These are phyloP conservation scores for Notechis scutatus DNA, from an alignment of 2,113 vertebrate genomes.

Conservation along the genomic window DNA sequence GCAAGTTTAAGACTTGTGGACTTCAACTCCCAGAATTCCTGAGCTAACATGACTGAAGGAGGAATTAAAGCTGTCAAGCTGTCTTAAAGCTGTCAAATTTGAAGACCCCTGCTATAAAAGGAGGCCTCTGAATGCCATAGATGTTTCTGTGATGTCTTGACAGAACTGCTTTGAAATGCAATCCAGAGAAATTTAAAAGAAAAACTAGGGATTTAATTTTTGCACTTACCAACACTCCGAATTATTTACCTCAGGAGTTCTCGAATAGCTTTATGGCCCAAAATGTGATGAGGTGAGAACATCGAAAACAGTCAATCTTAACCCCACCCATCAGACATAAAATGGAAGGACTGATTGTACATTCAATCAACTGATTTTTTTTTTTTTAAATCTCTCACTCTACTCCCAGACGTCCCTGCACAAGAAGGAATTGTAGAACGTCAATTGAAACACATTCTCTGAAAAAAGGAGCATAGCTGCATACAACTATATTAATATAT, in stretches of 20 bases:
- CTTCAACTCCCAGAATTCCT: too few species aligned
- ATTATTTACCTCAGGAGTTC: neutral
- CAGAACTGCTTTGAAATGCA: neutral
- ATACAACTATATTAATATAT: neutral
- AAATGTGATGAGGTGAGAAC: neutral
- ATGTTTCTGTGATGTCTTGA: neutral
- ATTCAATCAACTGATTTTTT: neutral
- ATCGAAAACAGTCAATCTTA: neutral
- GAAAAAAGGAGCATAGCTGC: neutral
- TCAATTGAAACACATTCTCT: neutral
- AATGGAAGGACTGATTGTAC: neutral
- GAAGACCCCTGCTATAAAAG: too few species aligned
- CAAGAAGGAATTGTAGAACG: neutral
- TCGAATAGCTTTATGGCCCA: neutral
- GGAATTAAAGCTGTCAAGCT: too few species aligned
- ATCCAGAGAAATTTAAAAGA: neutral
- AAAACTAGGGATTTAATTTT: neutral
- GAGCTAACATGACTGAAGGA: too few species aligned
- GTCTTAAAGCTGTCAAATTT: too few species aligned
- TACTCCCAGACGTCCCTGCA: neutral
- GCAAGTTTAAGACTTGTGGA: too few species aligned
- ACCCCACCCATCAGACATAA: neutral
- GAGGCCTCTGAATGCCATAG: too few species aligned
- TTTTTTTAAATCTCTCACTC: neutral
- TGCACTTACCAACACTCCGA: neutral